phyloP scores from a whole-genome alignment of 2,888 invertebrate species.

The Cosmopolites sordidus region DNA sequence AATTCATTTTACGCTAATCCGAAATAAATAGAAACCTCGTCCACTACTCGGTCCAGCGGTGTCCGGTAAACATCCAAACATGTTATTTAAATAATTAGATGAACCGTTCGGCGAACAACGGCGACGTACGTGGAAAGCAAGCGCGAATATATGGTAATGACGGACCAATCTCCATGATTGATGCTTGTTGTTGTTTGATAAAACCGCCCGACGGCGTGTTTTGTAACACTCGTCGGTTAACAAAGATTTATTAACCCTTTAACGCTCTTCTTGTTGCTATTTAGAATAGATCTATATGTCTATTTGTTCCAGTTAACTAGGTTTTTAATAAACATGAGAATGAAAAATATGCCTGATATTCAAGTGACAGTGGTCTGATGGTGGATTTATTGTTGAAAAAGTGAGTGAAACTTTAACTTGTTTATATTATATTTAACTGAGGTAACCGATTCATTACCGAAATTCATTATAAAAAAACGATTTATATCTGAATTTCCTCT shows the following conservation, averaged over 20 bases:
- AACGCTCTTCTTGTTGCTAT: constrained; percentile 1
- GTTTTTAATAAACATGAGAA: too few species aligned
- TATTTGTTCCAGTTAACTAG: not conserved
- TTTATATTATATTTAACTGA: too few species aligned
- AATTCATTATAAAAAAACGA: too few species aligned
- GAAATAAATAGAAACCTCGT: not conserved
- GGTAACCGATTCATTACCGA: too few species aligned
- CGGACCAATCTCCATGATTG: constrained; percentile 49
- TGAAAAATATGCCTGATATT: too few species aligned
- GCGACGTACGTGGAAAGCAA: constrained; percentile 7
- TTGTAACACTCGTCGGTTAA: constrained; percentile 41
- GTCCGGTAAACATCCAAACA: constrained; percentile 12
- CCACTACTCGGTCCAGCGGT: not conserved
- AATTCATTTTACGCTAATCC: not conserved
- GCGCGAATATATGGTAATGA: constrained; percentile 43
- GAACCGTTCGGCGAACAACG: constrained; percentile 12
- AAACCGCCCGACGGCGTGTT: constrained; percentile 41
- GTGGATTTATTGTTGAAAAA: too few species aligned
- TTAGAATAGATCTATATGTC: not conserved
- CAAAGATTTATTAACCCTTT: constrained; percentile 46
- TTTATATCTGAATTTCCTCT: too few species aligned
- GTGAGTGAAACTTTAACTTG: too few species aligned
- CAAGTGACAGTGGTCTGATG: too few species aligned
- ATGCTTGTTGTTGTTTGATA: constrained; percentile 47
- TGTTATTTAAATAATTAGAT: constrained; percentile 27